Conservation (phyloP, 2,113 vertebrate genomes). For the Atrichornis clamosus region DNA sequence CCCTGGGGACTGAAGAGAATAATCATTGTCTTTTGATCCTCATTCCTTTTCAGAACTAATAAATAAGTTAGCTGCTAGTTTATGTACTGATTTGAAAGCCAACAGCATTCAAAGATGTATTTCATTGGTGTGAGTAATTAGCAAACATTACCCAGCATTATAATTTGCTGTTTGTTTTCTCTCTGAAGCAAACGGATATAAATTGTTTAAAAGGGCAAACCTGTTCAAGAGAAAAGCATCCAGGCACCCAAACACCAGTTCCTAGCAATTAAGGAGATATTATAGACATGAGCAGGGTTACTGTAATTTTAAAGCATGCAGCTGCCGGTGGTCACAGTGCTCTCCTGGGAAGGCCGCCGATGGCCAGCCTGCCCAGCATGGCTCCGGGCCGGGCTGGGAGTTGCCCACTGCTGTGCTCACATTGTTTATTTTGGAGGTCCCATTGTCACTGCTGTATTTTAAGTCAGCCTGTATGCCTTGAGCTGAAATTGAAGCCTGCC, state of each 20-base stretch:
- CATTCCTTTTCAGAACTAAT: not conserved
- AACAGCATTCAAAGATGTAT: not conserved
- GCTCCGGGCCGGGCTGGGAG: not conserved
- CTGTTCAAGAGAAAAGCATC: not conserved
- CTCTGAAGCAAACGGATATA: not conserved
- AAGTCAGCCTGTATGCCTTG: not conserved
- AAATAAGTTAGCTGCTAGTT: not conserved
- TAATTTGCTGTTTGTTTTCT: conserved; percentile 25
- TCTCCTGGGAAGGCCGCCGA: not conserved
- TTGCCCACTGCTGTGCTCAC: not conserved
- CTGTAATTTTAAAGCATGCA: not conserved
- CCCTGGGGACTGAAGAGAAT: not conserved
- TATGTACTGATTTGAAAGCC: not conserved
- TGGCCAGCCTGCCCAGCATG: not conserved
- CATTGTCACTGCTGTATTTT: not conserved
- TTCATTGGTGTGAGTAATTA: not conserved
- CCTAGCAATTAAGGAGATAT: not conserved
- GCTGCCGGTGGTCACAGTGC: not conserved
- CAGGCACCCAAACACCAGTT: not conserved
- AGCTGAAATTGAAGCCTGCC: not conserved
- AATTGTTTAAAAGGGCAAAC: conserved; percentile 37
- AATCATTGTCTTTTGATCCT: not conserved
- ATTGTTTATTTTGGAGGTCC: not conserved
- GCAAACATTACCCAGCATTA: not conserved
- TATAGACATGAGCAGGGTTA: not conserved